Base-by-base conservation (phyloP, 2,888 invertebrate species). In the Biston stratarius region DNA sequence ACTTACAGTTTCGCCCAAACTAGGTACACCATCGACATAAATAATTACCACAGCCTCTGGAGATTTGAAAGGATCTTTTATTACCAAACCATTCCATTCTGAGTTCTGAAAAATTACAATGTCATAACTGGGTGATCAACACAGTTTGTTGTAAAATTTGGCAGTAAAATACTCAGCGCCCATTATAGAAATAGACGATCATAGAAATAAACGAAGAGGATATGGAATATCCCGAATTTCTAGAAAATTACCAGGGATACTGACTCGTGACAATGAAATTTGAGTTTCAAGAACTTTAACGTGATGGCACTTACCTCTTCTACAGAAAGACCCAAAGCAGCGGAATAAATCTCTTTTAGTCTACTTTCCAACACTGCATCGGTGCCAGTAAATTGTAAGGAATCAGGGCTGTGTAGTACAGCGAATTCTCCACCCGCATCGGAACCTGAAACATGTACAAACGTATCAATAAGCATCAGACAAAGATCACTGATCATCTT, bases 41-140 rank as follows among this genome's bases (percentile, higher is more conserved):
- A 97, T 90, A 47, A 95, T 95, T 14, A 97, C 96, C 2, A 96
- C 94, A 44, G 95, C 96, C 84, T 96, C 96, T n/a, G 97, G 96
- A 56, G 96, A 94, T 68, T 95, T 90, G 77, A 97, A 97, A 0
- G 97, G 97, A 89, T 97, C 95, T 6, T 85, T 88, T 48, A 97
- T 94, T 63, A 90, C 94, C 73, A 97, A 84, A 12, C 96, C 97
- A 74, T 94, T 89, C 97, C 97, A 97, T 74, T 95, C 93, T 12
- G 95, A 94, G 78, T 94, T 95, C 94, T 96, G 80, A 73, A 78
- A 78, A 61, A 71, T 62, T 59, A 24, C 24, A 24, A 24, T 24
- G 24, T 24, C 24, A 24, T 38, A 7, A 36, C 36, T 36, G 36
- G 36, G 36, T 36, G 36, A 36, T n/a, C n/a, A n/a, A n/a, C 24